Evolutionary conservation across 2,113 vertebrate genomes (phyloP).

Genomic region (Etheostoma cragini): DNA sequence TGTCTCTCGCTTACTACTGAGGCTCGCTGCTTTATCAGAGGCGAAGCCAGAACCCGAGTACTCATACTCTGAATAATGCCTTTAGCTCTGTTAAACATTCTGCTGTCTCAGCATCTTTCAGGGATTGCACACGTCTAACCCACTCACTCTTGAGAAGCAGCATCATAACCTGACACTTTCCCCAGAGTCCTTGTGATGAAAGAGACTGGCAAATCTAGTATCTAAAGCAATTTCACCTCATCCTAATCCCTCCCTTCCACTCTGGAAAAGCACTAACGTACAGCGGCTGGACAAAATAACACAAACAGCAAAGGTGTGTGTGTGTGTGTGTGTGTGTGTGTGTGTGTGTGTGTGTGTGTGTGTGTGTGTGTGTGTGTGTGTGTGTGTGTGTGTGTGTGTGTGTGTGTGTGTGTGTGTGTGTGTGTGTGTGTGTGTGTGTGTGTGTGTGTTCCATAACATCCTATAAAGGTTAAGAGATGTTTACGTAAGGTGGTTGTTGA

Average conservation of each 20-base stretch:
- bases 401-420: conserved; percentile 3
- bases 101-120: conserved; percentile 80
- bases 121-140: conserved; percentile 67
- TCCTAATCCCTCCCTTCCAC: conserved; percentile 69
- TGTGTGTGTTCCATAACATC: conserved; percentile 16
- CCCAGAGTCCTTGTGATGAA: conserved; percentile 70
- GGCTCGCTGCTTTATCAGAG: conserved; percentile 67
- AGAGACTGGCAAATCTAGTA: conserved; percentile 76
- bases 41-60: conserved; percentile 56
- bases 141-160: conserved; percentile 67
- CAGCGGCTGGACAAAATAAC: conserved; percentile 52
- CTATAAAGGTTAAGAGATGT: conserved; percentile 39
- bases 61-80: conserved; percentile 77
- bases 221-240: conserved; percentile 77
- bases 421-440: background rate
- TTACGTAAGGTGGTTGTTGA: conserved; percentile 25
- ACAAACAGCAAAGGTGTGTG: conserved; percentile 23
- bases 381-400: background rate
- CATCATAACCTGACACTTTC: conserved; percentile 69
- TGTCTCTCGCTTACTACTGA: conserved; percentile 43
- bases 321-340: background rate
- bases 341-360: conserved; percentile 3
- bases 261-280: conserved; percentile 40
- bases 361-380: background rate
- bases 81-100: conserved; percentile 81